phyloP scores from a whole-genome alignment of 2,888 invertebrate species.

The Pardosa pseudoannulata region DNA sequence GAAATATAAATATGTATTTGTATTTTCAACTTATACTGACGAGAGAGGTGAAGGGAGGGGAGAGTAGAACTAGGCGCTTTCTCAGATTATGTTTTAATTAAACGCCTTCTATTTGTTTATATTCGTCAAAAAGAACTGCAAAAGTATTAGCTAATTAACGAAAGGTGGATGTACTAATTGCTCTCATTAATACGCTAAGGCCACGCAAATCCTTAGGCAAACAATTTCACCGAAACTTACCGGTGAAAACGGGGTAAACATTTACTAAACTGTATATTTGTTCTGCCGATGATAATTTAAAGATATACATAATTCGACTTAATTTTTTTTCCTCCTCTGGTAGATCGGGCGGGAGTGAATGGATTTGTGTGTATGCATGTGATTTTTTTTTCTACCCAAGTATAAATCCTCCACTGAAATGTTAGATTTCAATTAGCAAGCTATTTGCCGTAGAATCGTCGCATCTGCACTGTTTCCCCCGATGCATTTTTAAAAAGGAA shows the following conservation, averaged over 20 bases:
- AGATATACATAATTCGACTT: conserved; percentile 69
- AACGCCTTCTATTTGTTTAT: conserved; percentile 68
- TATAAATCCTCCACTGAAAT: conserved; percentile 56
- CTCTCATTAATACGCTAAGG: conserved; percentile 68
- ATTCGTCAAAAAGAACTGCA: conserved; percentile 63
- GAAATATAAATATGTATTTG: conserved; percentile 58
- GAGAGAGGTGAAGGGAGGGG: not conserved
- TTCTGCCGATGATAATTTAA: conserved; percentile 69
- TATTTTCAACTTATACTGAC: conserved; percentile 52
- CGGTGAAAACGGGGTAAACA: conserved; percentile 58
- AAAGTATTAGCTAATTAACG: conserved; percentile 71
- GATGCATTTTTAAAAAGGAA: conserved; percentile 55
- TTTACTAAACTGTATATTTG: conserved; percentile 70
- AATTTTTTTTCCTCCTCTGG: too few species aligned
- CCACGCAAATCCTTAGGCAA: conserved; percentile 66
- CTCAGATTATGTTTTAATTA: conserved; percentile 70
- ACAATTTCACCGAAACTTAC: conserved; percentile 58
- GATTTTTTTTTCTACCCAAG: conserved; percentile 30
- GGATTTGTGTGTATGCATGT: conserved; percentile 26
- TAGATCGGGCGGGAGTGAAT: conserved; percentile 24
- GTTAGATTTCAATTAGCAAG: conserved; percentile 72
- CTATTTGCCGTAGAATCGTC: conserved; percentile 58
- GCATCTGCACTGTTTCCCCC: conserved; percentile 53
- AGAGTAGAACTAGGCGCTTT: conserved; percentile 17
- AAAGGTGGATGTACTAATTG: conserved; percentile 71